Conservation (phyloP, 2,888 invertebrate species). For the Exocentrus adspersus region DNA sequence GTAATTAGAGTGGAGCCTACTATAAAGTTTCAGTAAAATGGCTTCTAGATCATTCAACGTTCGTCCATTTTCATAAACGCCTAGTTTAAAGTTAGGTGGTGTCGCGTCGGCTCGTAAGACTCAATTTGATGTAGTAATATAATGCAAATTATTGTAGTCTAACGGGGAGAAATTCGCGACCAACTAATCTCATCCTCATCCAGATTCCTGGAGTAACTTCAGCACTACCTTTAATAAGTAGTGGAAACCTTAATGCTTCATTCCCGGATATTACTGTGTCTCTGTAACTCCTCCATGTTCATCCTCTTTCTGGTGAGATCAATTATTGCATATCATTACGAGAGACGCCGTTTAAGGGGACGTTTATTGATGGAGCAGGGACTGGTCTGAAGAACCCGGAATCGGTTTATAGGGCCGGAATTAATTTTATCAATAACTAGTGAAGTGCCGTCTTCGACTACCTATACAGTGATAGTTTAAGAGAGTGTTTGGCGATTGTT, state of each 20-base stretch:
- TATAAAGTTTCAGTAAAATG: slow-evolving; percentile 30
- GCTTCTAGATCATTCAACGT: slow-evolving; percentile 34
- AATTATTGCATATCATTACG: slow-evolving; percentile 46
- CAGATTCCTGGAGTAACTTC: slow-evolving; percentile 32
- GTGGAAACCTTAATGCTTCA: slow-evolving; percentile 53
- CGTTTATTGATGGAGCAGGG: slow-evolving; percentile 27
- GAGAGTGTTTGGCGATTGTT: too few species aligned
- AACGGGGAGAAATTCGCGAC: slow-evolving; percentile 48
- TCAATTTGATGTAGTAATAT: slow-evolving; percentile 50
- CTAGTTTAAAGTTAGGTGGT: slow-evolving; percentile 32
- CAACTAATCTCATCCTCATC: slow-evolving; percentile 22
- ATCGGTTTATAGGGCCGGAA: background rate
- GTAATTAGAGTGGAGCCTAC: too few species aligned
- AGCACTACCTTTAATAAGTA: slow-evolving; percentile 49
- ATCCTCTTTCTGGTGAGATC: slow-evolving; percentile 35
- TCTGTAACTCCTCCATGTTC: slow-evolving; percentile 32
- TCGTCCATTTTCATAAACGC: slow-evolving; percentile 37
- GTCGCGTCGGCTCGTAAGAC: slow-evolving; percentile 35
- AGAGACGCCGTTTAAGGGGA: slow-evolving; percentile 21
- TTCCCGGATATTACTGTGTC: slow-evolving; percentile 53
- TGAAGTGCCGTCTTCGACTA: too few species aligned
- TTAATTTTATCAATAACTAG: too few species aligned
- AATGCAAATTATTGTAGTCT: slow-evolving; percentile 50
- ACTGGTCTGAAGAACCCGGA: background rate
- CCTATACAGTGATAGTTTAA: too few species aligned